These are phyloP conservation scores for Protaetia brevitarsis DNA, from an alignment of 1,140 invertebrate genomes.

Conservation along the genomic window DNA sequence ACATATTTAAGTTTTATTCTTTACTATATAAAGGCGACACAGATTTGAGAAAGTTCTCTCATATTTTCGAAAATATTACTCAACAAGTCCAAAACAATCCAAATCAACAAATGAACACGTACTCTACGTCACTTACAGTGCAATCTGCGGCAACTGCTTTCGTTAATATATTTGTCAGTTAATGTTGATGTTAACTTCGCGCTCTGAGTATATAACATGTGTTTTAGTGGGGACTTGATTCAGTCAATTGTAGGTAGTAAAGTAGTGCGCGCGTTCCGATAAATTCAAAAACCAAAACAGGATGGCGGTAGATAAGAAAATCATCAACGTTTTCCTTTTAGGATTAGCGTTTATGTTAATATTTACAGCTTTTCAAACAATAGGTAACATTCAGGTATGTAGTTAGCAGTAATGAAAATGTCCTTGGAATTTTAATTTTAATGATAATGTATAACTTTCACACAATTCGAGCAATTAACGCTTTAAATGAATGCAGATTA, in stretches of 20 bases:
- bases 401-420: not conserved
- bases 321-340: slow-evolving; percentile 81
- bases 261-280: not conserved
- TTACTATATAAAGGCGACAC: no score
- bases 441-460: slow-evolving; percentile 7
- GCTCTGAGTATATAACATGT: slow-evolving; percentile 8
- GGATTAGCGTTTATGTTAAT: slow-evolving; percentile 91
- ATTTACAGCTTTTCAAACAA: slow-evolving; percentile 92
- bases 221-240: not conserved
- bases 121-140: no score
- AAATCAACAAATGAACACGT: no score
- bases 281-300: slow-evolving; percentile 12
- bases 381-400: slow-evolving; percentile 90
- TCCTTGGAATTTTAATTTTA: not conserved
- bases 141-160: no score
- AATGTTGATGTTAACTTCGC: not conserved
- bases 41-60: no score
- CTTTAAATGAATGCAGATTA: no score
- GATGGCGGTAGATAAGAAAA: slow-evolving; percentile 61
- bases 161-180: not conserved
- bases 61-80: no score
- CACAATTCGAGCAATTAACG: not conserved
- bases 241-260: slow-evolving; percentile 7
- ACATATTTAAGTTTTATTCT: no score
- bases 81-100: no score